Percentiles rank a stretch among this genome's conserved stretches.
Conservation (phyloP, 2,888 invertebrate species). For the Caradrina kadenii region DNA sequence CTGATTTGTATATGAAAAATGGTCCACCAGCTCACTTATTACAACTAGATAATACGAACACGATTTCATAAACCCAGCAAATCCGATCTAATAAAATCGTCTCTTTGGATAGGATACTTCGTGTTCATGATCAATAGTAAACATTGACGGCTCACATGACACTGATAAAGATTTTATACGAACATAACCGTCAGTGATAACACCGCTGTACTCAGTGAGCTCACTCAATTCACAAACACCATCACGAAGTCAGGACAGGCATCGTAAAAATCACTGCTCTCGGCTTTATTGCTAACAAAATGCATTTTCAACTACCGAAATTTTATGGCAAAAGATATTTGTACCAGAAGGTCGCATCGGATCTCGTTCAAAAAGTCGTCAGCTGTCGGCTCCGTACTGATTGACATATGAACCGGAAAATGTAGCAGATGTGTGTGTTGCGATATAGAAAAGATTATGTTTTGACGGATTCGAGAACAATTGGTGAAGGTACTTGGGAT, state of each 20-base stretch:
- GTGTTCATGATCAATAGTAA: constrained; percentile 9
- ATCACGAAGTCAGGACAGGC: constrained; percentile 8
- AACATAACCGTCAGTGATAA: constrained; percentile 9
- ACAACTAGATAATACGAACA: neutral
- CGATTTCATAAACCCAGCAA: neutral
- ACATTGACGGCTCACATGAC: neutral
- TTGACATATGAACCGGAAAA: constrained; percentile 74
- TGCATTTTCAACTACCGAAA: constrained; percentile 57
- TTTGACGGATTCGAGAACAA: constrained; percentile 50
- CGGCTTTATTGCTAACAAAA: constrained; percentile 46
- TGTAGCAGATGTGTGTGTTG: constrained; percentile 37
- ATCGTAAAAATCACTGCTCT: constrained; percentile 35
- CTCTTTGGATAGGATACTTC: neutral
- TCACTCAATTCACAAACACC: constrained; percentile 8
- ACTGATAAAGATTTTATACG: constrained; percentile 17
- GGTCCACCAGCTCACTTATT: neutral
- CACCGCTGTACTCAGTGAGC: neutral
- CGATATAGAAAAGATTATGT: constrained; percentile 49
- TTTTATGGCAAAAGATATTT: constrained; percentile 59
- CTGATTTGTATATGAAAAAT: too few species aligned
- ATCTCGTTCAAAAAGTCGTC: constrained; percentile 83
- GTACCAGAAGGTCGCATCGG: constrained; percentile 65
- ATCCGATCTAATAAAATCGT: constrained; percentile 9
- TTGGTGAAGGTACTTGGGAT: constrained; percentile 8
- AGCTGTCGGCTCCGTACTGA: constrained; percentile 72